Evolutionary conservation across 2,113 vertebrate genomes (phyloP).

Genomic region (Melanerpes aurifrons): DNA sequence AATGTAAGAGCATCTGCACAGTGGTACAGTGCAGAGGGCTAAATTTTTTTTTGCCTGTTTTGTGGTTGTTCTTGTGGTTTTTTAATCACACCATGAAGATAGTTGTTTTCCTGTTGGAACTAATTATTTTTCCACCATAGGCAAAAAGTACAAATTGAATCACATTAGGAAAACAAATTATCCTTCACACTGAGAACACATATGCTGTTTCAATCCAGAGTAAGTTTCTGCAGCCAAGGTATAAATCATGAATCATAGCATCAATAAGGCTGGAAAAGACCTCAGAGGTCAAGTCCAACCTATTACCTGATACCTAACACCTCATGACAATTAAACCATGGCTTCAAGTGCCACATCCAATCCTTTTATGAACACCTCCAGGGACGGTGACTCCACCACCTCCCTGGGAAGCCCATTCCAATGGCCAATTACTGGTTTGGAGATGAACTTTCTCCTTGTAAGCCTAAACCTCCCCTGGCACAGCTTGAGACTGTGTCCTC

Average conservation of each 20-base stretch:
- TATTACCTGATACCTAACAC: no score
- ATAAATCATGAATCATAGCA: not conserved
- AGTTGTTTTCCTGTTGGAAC: not conserved
- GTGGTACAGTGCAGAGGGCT: not conserved
- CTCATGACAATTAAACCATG: no score
- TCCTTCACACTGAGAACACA: not conserved
- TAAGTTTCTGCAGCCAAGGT: not conserved
- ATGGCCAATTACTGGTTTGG: no score
- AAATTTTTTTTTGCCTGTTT: not conserved
- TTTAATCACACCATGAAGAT: not conserved
- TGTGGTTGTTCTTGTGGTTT: not conserved
- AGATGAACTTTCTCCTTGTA: no score
- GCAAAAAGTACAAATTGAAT: not conserved
- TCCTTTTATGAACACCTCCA: no score
- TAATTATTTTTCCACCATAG: not conserved
- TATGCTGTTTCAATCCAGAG: not conserved
- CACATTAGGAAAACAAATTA: constrained; percentile 32
- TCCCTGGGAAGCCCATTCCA: no score
- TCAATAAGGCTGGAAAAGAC: no score
- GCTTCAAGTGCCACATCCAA: no score
- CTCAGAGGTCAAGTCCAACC: no score
- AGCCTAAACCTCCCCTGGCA: no score
- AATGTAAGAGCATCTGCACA: not conserved
- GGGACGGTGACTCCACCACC: no score
- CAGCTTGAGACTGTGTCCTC: no score